These are phyloP conservation scores for Adelges cooleyi DNA, from an alignment of 1,140 invertebrate species.

Conservation along the genomic window DNA sequence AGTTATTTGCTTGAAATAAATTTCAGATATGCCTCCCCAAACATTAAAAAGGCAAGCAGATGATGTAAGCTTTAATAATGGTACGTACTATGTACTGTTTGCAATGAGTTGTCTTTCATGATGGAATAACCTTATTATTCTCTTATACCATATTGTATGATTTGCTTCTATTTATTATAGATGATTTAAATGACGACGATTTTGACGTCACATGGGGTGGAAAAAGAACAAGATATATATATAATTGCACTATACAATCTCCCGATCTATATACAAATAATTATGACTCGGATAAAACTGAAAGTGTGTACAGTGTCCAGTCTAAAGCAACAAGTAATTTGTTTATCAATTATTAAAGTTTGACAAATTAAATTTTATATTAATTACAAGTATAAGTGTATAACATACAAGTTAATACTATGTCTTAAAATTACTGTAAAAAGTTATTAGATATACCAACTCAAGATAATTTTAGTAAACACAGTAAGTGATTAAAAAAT, in stretches of 20 bases:
- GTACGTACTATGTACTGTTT: conserved; percentile 18
- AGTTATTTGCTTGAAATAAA: conserved; percentile 14
- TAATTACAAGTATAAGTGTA: too few relatives aligned
- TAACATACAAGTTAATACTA: too few relatives aligned
- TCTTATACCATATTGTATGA: neutral
- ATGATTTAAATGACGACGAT: conserved; percentile 4
- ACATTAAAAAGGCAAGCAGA: conserved; percentile 8
- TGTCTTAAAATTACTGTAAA: too few relatives aligned
- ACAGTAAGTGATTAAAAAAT: too few relatives aligned
- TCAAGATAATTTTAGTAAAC: too few relatives aligned
- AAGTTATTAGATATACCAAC: too few relatives aligned
- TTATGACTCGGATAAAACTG: conserved; percentile 31
- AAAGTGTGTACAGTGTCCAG: conserved; percentile 32
- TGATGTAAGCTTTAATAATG: neutral
- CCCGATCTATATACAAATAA: conserved; percentile 31
- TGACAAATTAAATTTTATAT: too few relatives aligned
- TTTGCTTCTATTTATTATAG: conserved; percentile 18
- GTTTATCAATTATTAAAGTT: too few relatives aligned
- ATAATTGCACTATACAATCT: conserved; percentile 9
- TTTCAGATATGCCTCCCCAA: conserved; percentile 23
- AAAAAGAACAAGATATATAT: conserved; percentile 15
- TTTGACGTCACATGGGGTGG: neutral
- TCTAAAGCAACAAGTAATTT: conserved; percentile 35
- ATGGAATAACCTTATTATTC: neutral
- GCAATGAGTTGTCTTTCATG: neutral